Evolutionary conservation across 2,797 vertebrate genomes (phyloP), one percentile per base, ranked within the genome.

Genomic region (Pogonophryne albipinna): DNA sequence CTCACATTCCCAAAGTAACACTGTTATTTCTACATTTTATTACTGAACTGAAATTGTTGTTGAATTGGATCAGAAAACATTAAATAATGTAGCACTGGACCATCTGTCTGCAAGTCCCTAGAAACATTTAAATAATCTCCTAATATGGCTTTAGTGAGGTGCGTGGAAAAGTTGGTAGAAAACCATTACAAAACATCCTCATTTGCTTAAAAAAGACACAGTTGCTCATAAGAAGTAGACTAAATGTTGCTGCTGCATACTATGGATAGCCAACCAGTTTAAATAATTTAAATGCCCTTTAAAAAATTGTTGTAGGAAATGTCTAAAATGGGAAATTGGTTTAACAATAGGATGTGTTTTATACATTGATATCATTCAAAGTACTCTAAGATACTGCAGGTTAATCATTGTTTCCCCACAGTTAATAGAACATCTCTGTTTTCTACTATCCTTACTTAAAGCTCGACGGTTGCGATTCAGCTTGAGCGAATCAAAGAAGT

Each of bases 81-180:
- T 34, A 17, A 74, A 20, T 66, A 46, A 31, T n/a, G 23, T 8
- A 19, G 27, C 12, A 1, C 3, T n/a, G n/a, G 53, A 38, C 8
- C 34, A 38, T 38, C 34, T 38, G 50, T 49, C 60, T 27, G 10
- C 46, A 41, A 60, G 51, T 49, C n/a, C 66, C 31, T 44, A n/a
- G 31, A 31, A 59, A 15, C 31, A 4, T 31, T 73, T 1, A 63
- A 45, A 57, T n/a, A 9, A 23, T 73, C n/a, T 66, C 16, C 38
- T 27, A 27, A 27, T 27, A 27, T 38, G 41, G 19, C 13, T 20
- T 44, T 34, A 23, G 38, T 47, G 15, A 57, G 3, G 13, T 11
- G 0, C 64, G 60, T 79, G 67, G 73, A 75, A 71, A 80, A 47
- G 19, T 72, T 44, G 17, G 9, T 56, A 64, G 80, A 82, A 70